Percentiles rank a stretch among this genome's conserved stretches.
Conservation (phyloP, 2,888 invertebrate genomes). For the Andrena bicolor region DNA sequence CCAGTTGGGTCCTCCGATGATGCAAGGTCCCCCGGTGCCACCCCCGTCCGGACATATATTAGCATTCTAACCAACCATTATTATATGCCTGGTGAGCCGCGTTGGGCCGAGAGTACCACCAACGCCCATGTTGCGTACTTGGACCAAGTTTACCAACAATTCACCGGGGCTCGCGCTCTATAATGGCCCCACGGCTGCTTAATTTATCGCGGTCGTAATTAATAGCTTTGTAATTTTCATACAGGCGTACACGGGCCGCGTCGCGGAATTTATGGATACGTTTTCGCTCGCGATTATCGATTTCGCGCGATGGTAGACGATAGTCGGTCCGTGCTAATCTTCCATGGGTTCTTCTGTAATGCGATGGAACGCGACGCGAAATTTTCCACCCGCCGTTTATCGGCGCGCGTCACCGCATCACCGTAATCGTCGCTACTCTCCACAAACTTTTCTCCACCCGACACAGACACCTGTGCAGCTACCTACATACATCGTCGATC, state of each 20-base stretch:
- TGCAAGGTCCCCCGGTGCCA: constrained; percentile 84
- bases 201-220: constrained; percentile 85
- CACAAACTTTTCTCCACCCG: background rate
- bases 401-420: background rate
- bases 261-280: constrained; percentile 79
- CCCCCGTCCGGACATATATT: constrained; percentile 84
- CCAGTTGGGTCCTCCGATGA: constrained; percentile 85
- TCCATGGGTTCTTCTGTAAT: constrained; percentile 58
- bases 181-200: constrained; percentile 84
- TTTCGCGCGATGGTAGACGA: constrained; percentile 64
- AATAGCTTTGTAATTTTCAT: constrained; percentile 85
- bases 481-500: constrained; percentile 27
- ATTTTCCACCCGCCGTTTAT: background rate
- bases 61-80: constrained; percentile 85
- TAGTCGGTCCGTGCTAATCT: constrained; percentile 58
- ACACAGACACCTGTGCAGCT: no score
- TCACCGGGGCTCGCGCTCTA: constrained; percentile 84
- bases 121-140: constrained; percentile 83
- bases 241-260: constrained; percentile 79
- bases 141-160: constrained; percentile 85
- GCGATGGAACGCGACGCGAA: constrained; percentile 12
- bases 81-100: constrained; percentile 84
- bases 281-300: constrained; percentile 79
- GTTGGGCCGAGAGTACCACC: constrained; percentile 80
- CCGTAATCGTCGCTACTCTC: background rate